Evolutionary conservation across 2,888 invertebrate genomes (phyloP).

Genomic region (Diachrysia chrysitis): DNA sequence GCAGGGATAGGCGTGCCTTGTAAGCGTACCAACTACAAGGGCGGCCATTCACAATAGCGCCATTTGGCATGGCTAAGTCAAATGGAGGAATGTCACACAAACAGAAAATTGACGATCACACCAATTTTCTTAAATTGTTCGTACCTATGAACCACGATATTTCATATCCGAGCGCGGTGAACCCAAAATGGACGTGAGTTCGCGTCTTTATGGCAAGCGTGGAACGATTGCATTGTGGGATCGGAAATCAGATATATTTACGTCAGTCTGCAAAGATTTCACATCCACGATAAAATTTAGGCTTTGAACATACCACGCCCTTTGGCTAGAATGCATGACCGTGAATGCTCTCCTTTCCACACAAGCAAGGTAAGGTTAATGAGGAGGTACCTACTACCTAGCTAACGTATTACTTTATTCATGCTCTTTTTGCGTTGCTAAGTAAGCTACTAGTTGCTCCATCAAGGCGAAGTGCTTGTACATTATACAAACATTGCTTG

Average conservation of each 20-base stretch:
- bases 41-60: too few species aligned
- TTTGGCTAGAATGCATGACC: not conserved
- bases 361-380: conserved; percentile 40
- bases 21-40: conserved; percentile 20
- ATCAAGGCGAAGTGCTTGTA: conserved; percentile 14
- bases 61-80: not conserved
- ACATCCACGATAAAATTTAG: not conserved
- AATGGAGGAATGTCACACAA: not conserved
- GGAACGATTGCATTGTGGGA: too few species aligned
- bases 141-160: too few species aligned
- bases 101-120: too few species aligned
- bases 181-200: too few species aligned
- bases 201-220: too few species aligned
- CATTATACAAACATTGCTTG: not conserved
- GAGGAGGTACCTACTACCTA: conserved; percentile 39
- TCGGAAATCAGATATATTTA: too few species aligned
- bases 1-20: conserved; percentile 29
- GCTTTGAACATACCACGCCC: not conserved
- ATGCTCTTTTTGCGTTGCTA: conserved; percentile 33
- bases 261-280: not conserved
- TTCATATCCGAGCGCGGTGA: too few species aligned
- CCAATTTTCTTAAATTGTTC: too few species aligned
- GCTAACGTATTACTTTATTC: conserved; percentile 46
- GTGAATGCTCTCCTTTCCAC: conserved; percentile 22
- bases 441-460: conserved; percentile 27